phyloP scores from a whole-genome alignment of 35 echinoderm and acorn worm genomes.

The Hemicentrotus pulcherrimus region DNA sequence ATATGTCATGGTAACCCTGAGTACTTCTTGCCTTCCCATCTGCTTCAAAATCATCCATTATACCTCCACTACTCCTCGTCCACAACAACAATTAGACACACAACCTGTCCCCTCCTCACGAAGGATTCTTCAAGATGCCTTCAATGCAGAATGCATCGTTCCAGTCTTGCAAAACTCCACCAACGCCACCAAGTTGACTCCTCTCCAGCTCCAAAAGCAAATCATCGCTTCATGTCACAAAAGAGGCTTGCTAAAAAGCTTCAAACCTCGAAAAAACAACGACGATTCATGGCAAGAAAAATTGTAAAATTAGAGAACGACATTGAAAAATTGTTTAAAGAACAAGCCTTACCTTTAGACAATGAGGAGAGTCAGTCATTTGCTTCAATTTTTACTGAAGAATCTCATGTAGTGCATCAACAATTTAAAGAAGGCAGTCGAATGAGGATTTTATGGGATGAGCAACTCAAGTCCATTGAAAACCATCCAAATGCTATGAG shows the following conservation, averaged over 20 bases:
- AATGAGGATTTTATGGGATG: constrained; percentile 17
- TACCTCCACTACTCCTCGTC: too few species aligned
- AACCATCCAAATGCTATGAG: constrained; percentile 51
- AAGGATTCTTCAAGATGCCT: too few species aligned
- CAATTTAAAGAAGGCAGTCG: not conserved
- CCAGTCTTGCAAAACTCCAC: not conserved
- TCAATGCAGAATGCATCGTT: too few species aligned
- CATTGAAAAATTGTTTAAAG: not conserved
- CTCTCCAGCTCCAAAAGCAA: too few species aligned
- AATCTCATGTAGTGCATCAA: not conserved
- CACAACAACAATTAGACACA: too few species aligned
- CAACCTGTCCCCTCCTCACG: too few species aligned
- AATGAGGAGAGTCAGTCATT: not conserved
- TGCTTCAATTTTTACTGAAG: not conserved
- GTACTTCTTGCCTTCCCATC: too few species aligned
- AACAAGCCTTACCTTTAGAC: not conserved
- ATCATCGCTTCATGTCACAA: not conserved
- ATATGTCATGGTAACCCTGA: too few species aligned
- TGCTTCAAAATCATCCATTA: too few species aligned
- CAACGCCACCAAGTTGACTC: not conserved
- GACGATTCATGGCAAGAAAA: not conserved
- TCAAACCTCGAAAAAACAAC: not conserved
- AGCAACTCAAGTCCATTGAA: not conserved
- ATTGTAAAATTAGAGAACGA: not conserved
- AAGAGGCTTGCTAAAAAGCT: not conserved